Evolutionary conservation across 2,113 vertebrate genomes (phyloP).

Genomic region (Nerophis ophidion): DNA sequence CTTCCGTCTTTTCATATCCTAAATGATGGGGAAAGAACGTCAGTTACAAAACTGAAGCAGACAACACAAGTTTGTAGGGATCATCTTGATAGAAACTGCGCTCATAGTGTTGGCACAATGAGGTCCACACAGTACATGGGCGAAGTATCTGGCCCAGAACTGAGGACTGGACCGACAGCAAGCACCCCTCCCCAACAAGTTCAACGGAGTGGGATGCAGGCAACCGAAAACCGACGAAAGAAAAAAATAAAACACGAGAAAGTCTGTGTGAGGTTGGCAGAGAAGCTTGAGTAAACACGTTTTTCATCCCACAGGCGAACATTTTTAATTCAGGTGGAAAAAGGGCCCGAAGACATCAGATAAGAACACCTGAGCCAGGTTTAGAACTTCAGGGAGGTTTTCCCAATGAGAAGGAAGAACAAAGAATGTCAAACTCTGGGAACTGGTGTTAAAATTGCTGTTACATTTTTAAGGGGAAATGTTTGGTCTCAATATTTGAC

Average conservation of each 20-base stretch:
- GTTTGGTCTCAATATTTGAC: too few relatives aligned
- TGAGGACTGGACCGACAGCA: too few relatives aligned
- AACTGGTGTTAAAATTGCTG: too few relatives aligned
- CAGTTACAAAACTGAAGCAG: background rate
- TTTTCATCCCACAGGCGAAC: background rate
- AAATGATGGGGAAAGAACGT: conserved; percentile 32
- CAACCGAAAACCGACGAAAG: conserved; percentile 4
- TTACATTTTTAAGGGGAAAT: too few relatives aligned
- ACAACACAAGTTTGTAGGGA: background rate
- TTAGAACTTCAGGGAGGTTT: background rate
- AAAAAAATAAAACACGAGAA: background rate
- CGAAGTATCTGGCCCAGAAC: background rate
- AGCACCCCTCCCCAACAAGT: conserved; percentile 33
- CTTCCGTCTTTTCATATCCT: conserved; percentile 97
- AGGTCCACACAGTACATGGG: background rate
- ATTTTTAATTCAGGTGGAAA: background rate
- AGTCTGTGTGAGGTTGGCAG: conserved; percentile 8
- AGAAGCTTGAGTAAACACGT: conserved; percentile 3
- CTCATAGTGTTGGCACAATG: background rate
- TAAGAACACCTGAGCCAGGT: background rate
- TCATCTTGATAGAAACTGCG: background rate
- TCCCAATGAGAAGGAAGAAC: too few relatives aligned
- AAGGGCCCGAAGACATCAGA: background rate
- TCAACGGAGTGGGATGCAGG: conserved; percentile 40
- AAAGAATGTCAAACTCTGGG: too few relatives aligned